A percentile compares a stretch with the other conserved stretches of the same genome.
phyloP scores from a whole-genome alignment of 2,888 invertebrate genomes.

The Eutolmus rufibarbis region DNA sequence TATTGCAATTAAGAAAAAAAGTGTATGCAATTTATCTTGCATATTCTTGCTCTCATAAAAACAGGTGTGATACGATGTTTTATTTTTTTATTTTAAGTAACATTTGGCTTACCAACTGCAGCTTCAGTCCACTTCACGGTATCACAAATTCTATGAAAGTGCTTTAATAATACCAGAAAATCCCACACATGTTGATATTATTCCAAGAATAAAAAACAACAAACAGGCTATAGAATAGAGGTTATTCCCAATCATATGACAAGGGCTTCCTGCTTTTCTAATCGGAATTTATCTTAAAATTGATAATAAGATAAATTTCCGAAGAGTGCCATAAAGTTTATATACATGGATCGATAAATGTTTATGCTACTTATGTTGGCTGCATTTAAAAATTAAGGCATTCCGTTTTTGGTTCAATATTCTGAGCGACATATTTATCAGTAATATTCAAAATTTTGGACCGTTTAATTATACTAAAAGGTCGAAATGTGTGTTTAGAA shows the following conservation, averaged over 20 bases:
- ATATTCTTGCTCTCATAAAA: neutral
- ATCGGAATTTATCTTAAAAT: neutral
- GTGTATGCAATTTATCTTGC: neutral
- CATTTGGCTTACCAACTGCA: neutral
- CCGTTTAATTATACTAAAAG: too few relatives aligned
- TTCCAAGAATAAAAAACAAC: neutral
- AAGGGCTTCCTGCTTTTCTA: neutral
- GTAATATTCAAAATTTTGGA: too few relatives aligned
- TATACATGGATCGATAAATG: too few relatives aligned
- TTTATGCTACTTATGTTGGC: too few relatives aligned
- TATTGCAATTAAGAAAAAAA: too few relatives aligned
- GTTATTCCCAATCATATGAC: neutral
- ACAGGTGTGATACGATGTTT: neutral
- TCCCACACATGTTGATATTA: neutral
- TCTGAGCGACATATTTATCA: too few relatives aligned
- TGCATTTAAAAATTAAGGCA: too few relatives aligned
- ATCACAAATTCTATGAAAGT: neutral
- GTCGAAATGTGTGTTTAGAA: too few relatives aligned
- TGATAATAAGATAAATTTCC: neutral
- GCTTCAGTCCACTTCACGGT: neutral
- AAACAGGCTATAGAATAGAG: neutral
- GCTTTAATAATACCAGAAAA: neutral
- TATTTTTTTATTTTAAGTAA: neutral
- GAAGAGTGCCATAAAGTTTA: neutral
- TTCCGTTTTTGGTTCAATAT: too few relatives aligned